Evolutionary conservation across 2,797 vertebrate genomes (phyloP), one percentile per base, ranked within the genome.

Genomic region (Podarcis siculus): DNA sequence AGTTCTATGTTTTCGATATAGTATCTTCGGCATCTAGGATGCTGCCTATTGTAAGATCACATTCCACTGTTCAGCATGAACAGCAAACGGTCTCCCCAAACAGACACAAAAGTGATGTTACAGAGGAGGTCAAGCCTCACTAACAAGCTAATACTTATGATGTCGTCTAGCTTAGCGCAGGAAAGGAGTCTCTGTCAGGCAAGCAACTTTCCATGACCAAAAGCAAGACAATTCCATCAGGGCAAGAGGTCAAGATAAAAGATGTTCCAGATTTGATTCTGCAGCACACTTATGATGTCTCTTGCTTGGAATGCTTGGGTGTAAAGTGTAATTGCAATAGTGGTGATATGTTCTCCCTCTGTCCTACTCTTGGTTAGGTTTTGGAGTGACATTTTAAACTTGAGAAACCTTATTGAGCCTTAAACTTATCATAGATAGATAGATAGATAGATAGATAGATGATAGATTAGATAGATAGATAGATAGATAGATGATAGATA

Each of bases 91-190:
- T 55, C 25, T 32, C 21, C n/a, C 7, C 13, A 25, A 21, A n/a
- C 25, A 37, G 10, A 7, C 73, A 17, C 2, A 77, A 77, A 75
- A 76, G 35, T 71, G 42, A 27, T 8, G 64, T 83, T 78, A 82
- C 3, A 1, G 32, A 9, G 0, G 21, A 35, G 27, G 25, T 58
- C 73, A 27, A 42, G 37, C 23, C 55, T 17, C 66, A 39, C 15
- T 69, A 79, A 27, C 1, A 32, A 79, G 8, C 0, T 27, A 2
- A 0, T 69, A 69, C 8, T 9, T 0, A 0, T 0, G 0, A 8
- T 0, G 30, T 2, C 64, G 2, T 0, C 35, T 0, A 0, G 64
- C 45, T 19, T 66, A 73, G 4, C 1, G 8, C 23, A 67, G 17
- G 15, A 25, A 66, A 7, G 76, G 8, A 61, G 66, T 75, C 55